Evolutionary conservation across 2,113 vertebrate species (phyloP).

Genomic region (Fulmarus glacialis): DNA sequence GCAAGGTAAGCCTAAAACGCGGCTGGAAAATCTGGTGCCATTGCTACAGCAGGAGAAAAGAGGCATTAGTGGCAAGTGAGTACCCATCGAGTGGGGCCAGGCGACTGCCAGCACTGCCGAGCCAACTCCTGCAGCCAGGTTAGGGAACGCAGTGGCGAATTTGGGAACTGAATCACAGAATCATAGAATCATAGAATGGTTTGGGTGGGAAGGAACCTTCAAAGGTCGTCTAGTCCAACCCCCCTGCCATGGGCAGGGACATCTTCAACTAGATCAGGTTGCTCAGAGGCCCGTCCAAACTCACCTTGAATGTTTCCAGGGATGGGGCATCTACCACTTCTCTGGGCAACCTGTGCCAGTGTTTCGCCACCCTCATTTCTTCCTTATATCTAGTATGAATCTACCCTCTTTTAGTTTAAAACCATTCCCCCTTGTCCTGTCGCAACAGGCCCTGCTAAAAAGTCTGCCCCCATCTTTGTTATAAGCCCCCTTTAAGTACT

Average conservation of each 20-base stretch:
- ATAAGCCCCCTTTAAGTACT: neutral
- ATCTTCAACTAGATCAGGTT: neutral
- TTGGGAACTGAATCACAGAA: neutral
- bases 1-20: conserved; percentile 58
- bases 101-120: neutral
- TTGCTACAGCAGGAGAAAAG: neutral
- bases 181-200: neutral
- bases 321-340: neutral
- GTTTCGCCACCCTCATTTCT: neutral
- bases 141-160: neutral
- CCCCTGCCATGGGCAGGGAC: neutral
- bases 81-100: accelerated
- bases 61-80: neutral
- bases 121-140: neutral
- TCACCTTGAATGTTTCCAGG: neutral
- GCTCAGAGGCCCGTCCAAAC: neutral
- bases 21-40: conserved; percentile 26
- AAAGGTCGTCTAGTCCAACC: neutral
- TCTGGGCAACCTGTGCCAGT: neutral
- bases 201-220: neutral
- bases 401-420: neutral
- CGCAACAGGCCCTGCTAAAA: neutral
- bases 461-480: neutral
- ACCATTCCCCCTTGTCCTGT: neutral
- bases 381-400: neutral